Evolutionary conservation across 2,888 invertebrate species (phyloP).

Genomic region (Clunio marinus): DNA sequence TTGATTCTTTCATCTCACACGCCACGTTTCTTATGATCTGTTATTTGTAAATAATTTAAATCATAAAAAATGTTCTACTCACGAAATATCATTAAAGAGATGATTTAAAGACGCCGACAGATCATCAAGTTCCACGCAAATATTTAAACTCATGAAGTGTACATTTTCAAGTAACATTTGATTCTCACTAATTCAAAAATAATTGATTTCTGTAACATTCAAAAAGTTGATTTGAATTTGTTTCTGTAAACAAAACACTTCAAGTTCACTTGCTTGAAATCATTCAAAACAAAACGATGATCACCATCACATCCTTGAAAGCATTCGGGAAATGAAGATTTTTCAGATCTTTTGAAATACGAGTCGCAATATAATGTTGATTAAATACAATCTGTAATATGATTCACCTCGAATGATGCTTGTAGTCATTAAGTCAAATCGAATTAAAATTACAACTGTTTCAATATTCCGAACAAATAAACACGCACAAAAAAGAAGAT

Average conservation of each 20-base stretch:
- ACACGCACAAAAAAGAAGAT: no score
- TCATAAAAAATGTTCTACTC: background rate
- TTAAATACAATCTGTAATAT: no score
- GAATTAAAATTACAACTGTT: no score
- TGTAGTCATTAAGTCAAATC: no score
- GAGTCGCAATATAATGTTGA: no score
- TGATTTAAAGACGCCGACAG: slow-evolving; percentile 22
- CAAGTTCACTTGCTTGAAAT: background rate
- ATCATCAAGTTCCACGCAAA: background rate
- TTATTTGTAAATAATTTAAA: background rate
- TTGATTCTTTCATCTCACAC: no score
- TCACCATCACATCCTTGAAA: no score
- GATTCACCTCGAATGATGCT: no score
- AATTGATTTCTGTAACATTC: slow-evolving; percentile 24
- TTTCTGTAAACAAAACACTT: background rate
- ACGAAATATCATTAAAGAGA: slow-evolving; percentile 24
- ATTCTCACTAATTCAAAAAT: slow-evolving; percentile 26
- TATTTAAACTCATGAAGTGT: background rate
- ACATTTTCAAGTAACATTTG: background rate
- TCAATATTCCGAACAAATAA: background rate
- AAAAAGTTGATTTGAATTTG: background rate
- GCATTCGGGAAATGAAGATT: no score
- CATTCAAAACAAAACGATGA: background rate
- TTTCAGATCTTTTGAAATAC: no score
- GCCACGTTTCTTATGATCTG: slow-evolving; percentile 11